Evolutionary conservation across 2,797 vertebrate species (phyloP), one percentile per base, ranked within the genome.

Genomic region (Champsocephalus esox): DNA sequence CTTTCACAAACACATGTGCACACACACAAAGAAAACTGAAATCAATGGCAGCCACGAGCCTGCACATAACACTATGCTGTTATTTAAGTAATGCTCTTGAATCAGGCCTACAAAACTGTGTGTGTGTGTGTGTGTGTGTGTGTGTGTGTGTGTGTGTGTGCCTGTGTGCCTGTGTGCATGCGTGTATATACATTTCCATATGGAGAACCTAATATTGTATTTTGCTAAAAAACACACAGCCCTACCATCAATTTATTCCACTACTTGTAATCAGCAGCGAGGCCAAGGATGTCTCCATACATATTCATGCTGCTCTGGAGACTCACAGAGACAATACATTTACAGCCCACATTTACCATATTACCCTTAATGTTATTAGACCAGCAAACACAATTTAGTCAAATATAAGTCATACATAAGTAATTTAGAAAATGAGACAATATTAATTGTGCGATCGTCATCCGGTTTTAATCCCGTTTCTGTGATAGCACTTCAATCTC

Each of bases 291-390:
- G 86, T 87, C 91, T 81, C 81, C 86, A 92, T 93, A 91, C 87
- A 94, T 92, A 92, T 93, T 93, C 89, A 93, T 93, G 89, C 73
- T 76, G 60, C 72, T 81, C 61, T 78, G 73, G 78, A 82, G 79
- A 88, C 70, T 81, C 71, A 21, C 19, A 82, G 75, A 84, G 87
- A 87, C 32, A 64, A 79, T 87, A 86, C 87, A 86, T 88, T 88
- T 90, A 81, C 84, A 83, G 83, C 81, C 65, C 59, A 85, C 91
- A 92, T 91, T 91, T 89, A 92, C 80, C 85, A 88, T 90, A 90
- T 92, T 88, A 89, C 57, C 73, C 76, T 86, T 89, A 88, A 92
- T 90, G 88, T 88, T 90, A 93, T 92, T 92, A 91, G 84, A 91
- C 83, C 59, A 66, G 85, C 83, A 92, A 90, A 90, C 87, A 88